Conservation (phyloP, 2,797 vertebrate species). For the Danio choprae region DNA sequence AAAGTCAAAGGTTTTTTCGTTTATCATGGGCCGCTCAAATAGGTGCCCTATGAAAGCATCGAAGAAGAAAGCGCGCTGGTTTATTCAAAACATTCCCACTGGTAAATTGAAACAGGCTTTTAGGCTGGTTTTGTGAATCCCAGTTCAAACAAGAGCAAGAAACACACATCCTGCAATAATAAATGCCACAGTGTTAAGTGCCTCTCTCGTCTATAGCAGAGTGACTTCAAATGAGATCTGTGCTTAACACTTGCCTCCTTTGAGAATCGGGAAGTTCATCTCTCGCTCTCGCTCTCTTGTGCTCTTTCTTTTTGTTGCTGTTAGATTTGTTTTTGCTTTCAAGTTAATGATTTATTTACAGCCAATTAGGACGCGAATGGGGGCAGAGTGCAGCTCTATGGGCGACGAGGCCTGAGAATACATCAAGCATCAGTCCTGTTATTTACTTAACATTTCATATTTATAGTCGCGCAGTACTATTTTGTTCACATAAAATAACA, state of each 20-base stretch:
- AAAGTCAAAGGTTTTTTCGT: constrained; percentile 62
- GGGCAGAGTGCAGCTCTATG: constrained; percentile 76
- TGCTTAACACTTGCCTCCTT: constrained; percentile 78
- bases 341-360: constrained; percentile 86
- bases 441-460: background rate
- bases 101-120: constrained; percentile 86
- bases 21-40: constrained; percentile 51
- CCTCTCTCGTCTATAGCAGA: constrained; percentile 75
- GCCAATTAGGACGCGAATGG: constrained; percentile 82
- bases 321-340: constrained; percentile 76
- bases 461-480: background rate
- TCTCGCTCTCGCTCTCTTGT: background rate
- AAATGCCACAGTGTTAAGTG: constrained; percentile 81
- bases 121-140: constrained; percentile 82
- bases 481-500: background rate
- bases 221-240: constrained; percentile 84
- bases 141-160: constrained; percentile 83
- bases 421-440: constrained; percentile 44
- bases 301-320: constrained; percentile 55
- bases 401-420: constrained; percentile 76
- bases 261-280: constrained; percentile 32
- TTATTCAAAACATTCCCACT: constrained; percentile 81
- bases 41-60: constrained; percentile 76
- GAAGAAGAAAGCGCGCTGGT: constrained; percentile 78
- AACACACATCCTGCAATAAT: constrained; percentile 81